Evolutionary conservation across 2,113 vertebrate species (phyloP).

Genomic region (Rhipidura dahli): DNA sequence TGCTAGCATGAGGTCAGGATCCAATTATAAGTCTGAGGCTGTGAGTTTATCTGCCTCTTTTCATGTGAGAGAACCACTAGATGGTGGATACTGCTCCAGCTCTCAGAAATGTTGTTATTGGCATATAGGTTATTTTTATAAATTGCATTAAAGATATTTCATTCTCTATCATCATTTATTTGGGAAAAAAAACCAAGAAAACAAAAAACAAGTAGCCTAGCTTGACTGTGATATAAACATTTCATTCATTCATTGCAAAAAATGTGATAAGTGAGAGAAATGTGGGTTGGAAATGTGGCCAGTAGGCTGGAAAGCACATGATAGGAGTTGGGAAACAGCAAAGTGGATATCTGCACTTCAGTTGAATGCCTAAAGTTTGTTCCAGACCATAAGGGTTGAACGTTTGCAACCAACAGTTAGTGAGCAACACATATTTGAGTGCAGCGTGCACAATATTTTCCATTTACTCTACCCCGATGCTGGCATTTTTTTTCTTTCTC

Average conservation of each 20-base stretch:
- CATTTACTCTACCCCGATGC: conserved; percentile 24
- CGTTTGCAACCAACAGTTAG: conserved; percentile 40
- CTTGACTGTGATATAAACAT: conserved; percentile 28
- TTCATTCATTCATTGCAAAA: conserved; percentile 55
- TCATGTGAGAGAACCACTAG: not conserved
- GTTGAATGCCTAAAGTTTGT: conserved; percentile 51
- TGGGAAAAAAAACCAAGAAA: not conserved
- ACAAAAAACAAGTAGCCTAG: not conserved
- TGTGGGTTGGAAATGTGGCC: conserved; percentile 36
- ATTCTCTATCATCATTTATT: conserved; percentile 13
- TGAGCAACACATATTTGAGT: conserved; percentile 49
- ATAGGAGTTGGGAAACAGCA: conserved; percentile 32
- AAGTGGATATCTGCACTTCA: conserved; percentile 43
- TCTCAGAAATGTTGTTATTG: conserved; percentile 36
- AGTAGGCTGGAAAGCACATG: conserved; percentile 58
- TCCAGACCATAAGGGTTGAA: conserved; percentile 58
- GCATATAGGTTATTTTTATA: conserved; percentile 28
- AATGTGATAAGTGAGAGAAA: conserved; percentile 51
- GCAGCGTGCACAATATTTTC: conserved; percentile 47
- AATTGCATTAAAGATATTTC: conserved; percentile 16
- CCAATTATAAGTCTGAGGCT: not conserved
- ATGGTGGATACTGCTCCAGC: not conserved
- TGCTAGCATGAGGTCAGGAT: not conserved
- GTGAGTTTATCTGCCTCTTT: not conserved
- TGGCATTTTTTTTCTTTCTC: not conserved